Evolutionary conservation across 2,113 vertebrate species (phyloP), one percentile per base, ranked within the genome.

Genomic region (Cottus gobio): DNA sequence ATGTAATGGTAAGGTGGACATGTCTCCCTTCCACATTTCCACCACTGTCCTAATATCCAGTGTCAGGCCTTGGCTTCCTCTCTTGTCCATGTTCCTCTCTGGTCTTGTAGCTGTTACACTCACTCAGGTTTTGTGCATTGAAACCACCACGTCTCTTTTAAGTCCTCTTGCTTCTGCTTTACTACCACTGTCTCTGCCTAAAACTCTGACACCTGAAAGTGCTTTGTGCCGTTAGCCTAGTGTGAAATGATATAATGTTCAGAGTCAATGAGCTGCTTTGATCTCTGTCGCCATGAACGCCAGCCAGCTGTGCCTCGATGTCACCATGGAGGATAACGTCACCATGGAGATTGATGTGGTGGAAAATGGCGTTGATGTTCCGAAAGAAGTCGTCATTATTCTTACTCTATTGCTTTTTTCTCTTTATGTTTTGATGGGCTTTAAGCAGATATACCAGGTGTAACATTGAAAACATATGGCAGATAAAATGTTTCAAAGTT

Each of bases 181-280:
- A 39, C 34, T 20, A 11, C 67, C 42, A 57, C 67, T 64, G 5
- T 44, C 16, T 75, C 13, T 20, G 28, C 57, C 30, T 34, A 13
- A 34, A 71, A 50, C 22, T 28, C 36, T 28, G 3, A 24, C 75
- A 80, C 54, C 62, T 76, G 44, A 18, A 65, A 73, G 36, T 62
- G 34, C 4, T 22, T 63, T 77, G 67, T 60, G 69, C 67, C 42
- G 37, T 79, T 58, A 56, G 24, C 64, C 54, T 58, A 15, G 58
- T 67, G 80, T 83, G 67, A 86, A 90, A 85, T 91, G 31, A 83
- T 54, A 71, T 48, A 34, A 80, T 39, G 64, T 46, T 73, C 46
- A 56, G 46, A 81, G 61, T 79, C 77, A 77, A 70, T 67, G 80
- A 69, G 44, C 68, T 60, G 66, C 63, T 86, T 74, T 72, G 75